Base-by-base conservation (phyloP, 2,797 vertebrate species). In the Loriculus beryllinus region DNA sequence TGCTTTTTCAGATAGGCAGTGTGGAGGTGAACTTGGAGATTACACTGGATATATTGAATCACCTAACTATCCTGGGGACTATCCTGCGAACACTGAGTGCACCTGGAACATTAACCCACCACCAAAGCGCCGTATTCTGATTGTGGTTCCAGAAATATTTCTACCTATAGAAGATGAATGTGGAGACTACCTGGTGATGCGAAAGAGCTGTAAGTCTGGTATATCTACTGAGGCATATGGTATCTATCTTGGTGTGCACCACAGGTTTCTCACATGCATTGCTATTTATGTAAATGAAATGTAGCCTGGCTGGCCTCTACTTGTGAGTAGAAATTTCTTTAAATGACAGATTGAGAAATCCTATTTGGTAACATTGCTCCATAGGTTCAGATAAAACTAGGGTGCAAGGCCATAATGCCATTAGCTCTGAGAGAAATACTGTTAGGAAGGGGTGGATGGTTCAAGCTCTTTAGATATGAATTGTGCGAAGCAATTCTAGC, bases 101-200 rank as follows among this genome's bases (percentile, higher is more conserved):
- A 99, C 98, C 1, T 99, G 99, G 99, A 99, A 96, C 80, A 99
- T 99, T 96, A 99, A 98, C 96, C 99, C 99, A 0, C 99, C 99
- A 0, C 98, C 99, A 3, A 99, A 99, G 96, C 99, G 99, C 85
- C 98, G 99, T 67, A 99, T 99, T 96, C 98, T 99, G 10, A 99
- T 99, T 6, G 99, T 99, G 48, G 99, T 99, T 69, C 99, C 99
- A 17, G 99, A 99, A 97, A 99, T 99, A 97, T 99, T 98, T 96
- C 98, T 99, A 76, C 99, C 99, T 15, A 99, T 99, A 71, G 99
- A 99, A 91, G 99, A 99, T 1, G 99, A 99, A 96, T 99, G 99
- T 75, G 99, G 99, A 86, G 99, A 99, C 97, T 99, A 98, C 97
- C 97, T 99, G 96, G 99, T 99, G 84, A 99, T 99, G 99, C 98